Base-by-base conservation (phyloP, 2,113 vertebrate species). In the Gasterosteus nipponicus region DNA sequence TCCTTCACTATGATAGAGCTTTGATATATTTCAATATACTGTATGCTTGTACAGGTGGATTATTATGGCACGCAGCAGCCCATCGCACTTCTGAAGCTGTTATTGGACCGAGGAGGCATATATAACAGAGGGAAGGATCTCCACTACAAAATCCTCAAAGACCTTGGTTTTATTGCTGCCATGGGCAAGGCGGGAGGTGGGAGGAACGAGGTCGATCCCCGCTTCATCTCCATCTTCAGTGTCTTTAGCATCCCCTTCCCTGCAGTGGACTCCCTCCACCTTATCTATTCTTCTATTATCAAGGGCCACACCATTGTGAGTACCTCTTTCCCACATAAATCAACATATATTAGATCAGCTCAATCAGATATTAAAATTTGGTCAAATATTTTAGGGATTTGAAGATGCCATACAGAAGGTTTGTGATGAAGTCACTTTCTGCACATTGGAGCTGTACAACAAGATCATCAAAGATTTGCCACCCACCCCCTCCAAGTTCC, bases 171-270 rank as follows among this genome's bases (percentile, higher is more conserved):
- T 62, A 65, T 99, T 8, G 97, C 97, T 29, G 96, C 98, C 53
- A 99, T 99, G 98, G 97, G 97, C 4, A 97, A 96, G 68, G 96
- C 97, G 8, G 98, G 98, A 49, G 98, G 98, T 3, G 98, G 97
- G 16, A 95, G 97, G n/a, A 99, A 98, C 11, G 95, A 97, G 82
- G 96, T 99, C 3, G 98, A 99, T 76, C 92, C 96, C 0, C 93
- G 98, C 31, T 99, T 98, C 86, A 90, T 94, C 67, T 98, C 98
- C 0, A 96, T 99, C 33, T 99, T 99, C 89, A 96, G 89, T 56
- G 97, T 98, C 75, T 99, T 99, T 93, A 96, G 95, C 11, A 75
- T 97, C 10, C 95, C 94, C 0, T 98, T 98, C 79, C 98, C 98
- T 57, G 91, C 95, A 0, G 90, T 96, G 51, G 94, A 95, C 22